Percentiles rank a stretch among this genome's conserved stretches.
Evolutionary conservation across 1,140 invertebrate genomes (phyloP).

Genomic region (Achroia grisella): DNA sequence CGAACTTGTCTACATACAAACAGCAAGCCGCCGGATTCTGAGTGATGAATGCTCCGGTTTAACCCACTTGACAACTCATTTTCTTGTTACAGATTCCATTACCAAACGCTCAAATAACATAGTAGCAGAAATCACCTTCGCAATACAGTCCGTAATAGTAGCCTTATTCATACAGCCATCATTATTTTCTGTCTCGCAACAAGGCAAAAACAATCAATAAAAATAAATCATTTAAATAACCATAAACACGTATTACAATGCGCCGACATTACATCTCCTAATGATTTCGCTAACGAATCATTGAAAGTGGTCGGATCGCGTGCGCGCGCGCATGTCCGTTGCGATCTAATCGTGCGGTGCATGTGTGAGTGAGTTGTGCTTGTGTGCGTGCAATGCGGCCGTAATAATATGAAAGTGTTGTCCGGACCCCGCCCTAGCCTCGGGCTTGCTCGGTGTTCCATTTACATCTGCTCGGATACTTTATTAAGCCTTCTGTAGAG

Average conservation of each 20-base stretch:
- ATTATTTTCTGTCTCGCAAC: conserved; percentile 72
- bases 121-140: conserved; percentile 57
- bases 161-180: conserved; percentile 61
- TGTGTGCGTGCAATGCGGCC: conserved; percentile 62
- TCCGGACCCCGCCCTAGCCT: conserved; percentile 66
- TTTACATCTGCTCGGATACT: conserved; percentile 69
- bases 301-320: conserved; percentile 69
- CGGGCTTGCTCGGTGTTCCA: conserved; percentile 56
- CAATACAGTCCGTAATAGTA: conserved; percentile 58
- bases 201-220: conserved; percentile 74
- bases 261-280: conserved; percentile 70
- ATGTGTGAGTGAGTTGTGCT: conserved; percentile 19
- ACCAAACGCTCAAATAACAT: conserved; percentile 63
- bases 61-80: conserved; percentile 67
- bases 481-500: conserved; percentile 64
- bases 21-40: conserved; percentile 18
- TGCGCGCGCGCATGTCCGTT: conserved; percentile 44
- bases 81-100: conserved; percentile 61
- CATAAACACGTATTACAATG: conserved; percentile 72
- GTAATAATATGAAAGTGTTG: conserved; percentile 73
- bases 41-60: conserved; percentile 48
- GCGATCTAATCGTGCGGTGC: conserved; percentile 42
- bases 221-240: conserved; percentile 74
- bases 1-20: conserved; percentile 40
- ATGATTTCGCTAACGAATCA: conserved; percentile 73